Percentiles rank a stretch among this genome's conserved stretches.
Evolutionary conservation across 2,797 vertebrate species (phyloP).

Genomic region (Acridotheres tristis): DNA sequence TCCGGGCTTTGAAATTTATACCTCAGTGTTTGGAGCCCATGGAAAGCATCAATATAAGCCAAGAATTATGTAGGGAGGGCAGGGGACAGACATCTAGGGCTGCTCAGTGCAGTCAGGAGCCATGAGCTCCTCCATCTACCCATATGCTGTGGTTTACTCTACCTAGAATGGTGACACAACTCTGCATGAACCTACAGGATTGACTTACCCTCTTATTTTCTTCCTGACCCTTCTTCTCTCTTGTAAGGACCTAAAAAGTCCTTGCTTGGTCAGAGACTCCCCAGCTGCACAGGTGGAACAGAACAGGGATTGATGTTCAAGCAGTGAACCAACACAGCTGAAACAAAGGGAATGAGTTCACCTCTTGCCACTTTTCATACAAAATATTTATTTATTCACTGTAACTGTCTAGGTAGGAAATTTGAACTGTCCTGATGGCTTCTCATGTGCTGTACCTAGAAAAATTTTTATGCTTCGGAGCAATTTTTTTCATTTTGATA

Average conservation of each 20-base stretch:
- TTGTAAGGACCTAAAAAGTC: background rate
- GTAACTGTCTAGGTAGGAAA: background rate
- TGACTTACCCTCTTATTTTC: background rate
- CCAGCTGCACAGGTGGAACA: background rate
- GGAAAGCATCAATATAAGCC: background rate
- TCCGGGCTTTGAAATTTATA: background rate
- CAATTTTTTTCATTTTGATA: background rate
- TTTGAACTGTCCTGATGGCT: background rate
- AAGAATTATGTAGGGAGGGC: background rate
- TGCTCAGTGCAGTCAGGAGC: background rate
- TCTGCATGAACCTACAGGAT: background rate
- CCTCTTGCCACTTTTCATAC: background rate
- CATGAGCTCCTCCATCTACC: background rate
- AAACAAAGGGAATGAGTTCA: background rate
- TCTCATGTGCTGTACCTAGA: background rate
- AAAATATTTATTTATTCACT: background rate
- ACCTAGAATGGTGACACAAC: background rate
- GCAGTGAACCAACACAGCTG: background rate
- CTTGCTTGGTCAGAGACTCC: background rate
- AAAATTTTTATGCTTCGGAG: background rate
- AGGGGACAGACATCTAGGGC: background rate
- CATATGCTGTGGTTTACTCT: background rate
- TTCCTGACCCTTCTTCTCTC: background rate
- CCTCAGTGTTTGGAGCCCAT: background rate
- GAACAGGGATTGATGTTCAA: background rate